These are phyloP conservation scores for Semotilus atromaculatus DNA, from an alignment of 2,797 vertebrate species.

Conservation along the genomic window DNA sequence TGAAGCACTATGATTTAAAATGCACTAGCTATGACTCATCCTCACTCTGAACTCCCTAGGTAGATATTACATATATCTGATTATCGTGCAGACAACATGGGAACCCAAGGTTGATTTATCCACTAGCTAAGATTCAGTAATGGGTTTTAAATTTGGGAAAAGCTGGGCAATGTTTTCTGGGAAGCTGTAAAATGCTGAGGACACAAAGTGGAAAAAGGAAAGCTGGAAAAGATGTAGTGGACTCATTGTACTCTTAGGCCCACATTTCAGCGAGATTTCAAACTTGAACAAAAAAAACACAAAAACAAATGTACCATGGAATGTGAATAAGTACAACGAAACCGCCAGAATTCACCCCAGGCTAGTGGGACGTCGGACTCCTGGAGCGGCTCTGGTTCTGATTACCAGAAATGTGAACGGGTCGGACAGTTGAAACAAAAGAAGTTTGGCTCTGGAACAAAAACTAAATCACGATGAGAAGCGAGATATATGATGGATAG, in stretches of 20 bases:
- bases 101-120: constrained; percentile 24
- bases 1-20: constrained; percentile 44
- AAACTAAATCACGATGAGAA: constrained; percentile 25
- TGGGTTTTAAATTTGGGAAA: constrained; percentile 40
- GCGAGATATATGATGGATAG: constrained; percentile 23
- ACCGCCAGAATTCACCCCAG: constrained; percentile 23
- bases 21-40: constrained; percentile 39
- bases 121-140: constrained; percentile 37
- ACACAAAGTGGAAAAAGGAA: constrained; percentile 18
- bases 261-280: constrained; percentile 17
- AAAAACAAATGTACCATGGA: constrained; percentile 8
- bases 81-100: constrained; percentile 27
- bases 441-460: constrained; percentile 26
- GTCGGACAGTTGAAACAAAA: constrained; percentile 48
- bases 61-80: constrained; percentile 27
- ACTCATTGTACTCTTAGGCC: constrained; percentile 23
- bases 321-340: constrained; percentile 37
- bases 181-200: constrained; percentile 44
- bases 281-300: constrained; percentile 45
- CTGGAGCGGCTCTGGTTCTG: constrained; percentile 47
- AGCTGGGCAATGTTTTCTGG: constrained; percentile 30
- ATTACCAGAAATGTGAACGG: constrained; percentile 47
- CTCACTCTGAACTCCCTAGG: constrained; percentile 33
- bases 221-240: constrained; percentile 20
- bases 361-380: constrained; percentile 39